Conservation (phyloP, 37 sponge, comb jelly and placozoan species). For the Axinella damicornis region DNA sequence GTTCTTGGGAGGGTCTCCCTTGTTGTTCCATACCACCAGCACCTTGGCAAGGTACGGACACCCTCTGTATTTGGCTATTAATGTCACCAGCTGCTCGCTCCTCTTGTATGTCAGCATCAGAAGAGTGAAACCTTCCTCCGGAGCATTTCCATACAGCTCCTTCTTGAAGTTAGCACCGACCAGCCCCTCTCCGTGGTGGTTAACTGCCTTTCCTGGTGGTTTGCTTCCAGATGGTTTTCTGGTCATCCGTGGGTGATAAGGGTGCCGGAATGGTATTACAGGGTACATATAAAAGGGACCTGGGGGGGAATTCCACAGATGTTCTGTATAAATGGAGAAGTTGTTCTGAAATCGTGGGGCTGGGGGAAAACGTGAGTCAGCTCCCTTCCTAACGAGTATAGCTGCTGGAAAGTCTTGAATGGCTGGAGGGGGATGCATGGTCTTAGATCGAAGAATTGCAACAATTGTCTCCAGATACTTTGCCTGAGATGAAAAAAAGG, state of each 20-base stretch:
- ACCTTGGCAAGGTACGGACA: slow-evolving; percentile 72
- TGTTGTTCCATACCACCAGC: slow-evolving; percentile 91
- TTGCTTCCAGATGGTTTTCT: not conserved
- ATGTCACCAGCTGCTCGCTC: slow-evolving; percentile 54
- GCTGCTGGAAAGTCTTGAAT: not conserved
- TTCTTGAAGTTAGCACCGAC: slow-evolving; percentile 78
- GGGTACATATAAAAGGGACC: slow-evolving; percentile 63
- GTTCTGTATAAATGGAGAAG: slow-evolving; percentile 12
- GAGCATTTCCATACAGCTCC: slow-evolving; percentile 79
- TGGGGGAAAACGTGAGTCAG: not conserved
- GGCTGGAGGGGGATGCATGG: slow-evolving; percentile 53
- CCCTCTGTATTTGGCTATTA: slow-evolving; percentile 48
- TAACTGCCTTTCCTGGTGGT: no score
- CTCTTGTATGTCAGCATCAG: slow-evolving; percentile 87
- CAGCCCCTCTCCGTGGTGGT: slow-evolving; percentile 53
- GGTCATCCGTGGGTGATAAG: slow-evolving; percentile 36
- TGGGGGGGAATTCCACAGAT: slow-evolving; percentile 60
- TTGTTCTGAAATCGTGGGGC: slow-evolving; percentile 30
- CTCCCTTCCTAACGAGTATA: not conserved
- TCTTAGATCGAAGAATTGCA: slow-evolving; percentile 40
- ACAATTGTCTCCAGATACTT: slow-evolving; percentile 31
- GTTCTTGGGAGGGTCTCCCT: slow-evolving; percentile 21
- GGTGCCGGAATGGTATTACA: slow-evolving; percentile 28
- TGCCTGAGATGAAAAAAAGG: slow-evolving; percentile 53
- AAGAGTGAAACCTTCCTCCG: slow-evolving; percentile 85